Conservation (phyloP, 92 coral and sea anemone genomes). For the Siderastrea siderea region DNA sequence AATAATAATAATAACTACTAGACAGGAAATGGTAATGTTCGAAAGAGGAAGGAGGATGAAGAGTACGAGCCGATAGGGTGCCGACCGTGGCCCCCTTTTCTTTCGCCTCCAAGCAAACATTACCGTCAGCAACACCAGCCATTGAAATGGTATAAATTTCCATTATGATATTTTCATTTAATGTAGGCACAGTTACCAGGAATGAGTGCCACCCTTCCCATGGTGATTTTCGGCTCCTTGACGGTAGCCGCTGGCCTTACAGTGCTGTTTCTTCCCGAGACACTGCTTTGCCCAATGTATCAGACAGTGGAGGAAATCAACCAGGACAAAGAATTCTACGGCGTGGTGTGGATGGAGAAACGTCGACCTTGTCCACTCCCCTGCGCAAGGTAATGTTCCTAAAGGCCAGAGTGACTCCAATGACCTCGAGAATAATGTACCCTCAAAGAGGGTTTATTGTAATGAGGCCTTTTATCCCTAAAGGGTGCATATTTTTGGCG, state of each 20-base stretch:
- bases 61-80: no score
- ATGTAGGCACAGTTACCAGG: slow-evolving; percentile 74
- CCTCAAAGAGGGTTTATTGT: no score
- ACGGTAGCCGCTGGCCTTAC: slow-evolving; percentile 72
- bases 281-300: slow-evolving; percentile 53
- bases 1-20: no score
- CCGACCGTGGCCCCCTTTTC: no score
- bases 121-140: no score
- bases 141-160: no score
- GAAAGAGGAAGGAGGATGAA: no score
- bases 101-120: no score
- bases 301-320: slow-evolving; percentile 76
- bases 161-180: no score
- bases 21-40: no score
- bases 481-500: no score
- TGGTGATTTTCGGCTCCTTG: slow-evolving; percentile 70
- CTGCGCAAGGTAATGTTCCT: slow-evolving; percentile 8
- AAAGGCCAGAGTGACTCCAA: neutral
- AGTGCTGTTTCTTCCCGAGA: slow-evolving; percentile 80
- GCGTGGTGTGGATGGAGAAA: slow-evolving; percentile 37
- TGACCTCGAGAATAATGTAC: neutral
- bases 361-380: slow-evolving; percentile 21
- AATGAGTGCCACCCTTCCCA: slow-evolving; percentile 65
- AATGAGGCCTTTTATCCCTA: no score
- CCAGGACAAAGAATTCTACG: slow-evolving; percentile 57